These are phyloP conservation scores for Notarius lentiginosus DNA, from an alignment of 2,113 vertebrate genomes.

Conservation along the genomic window DNA sequence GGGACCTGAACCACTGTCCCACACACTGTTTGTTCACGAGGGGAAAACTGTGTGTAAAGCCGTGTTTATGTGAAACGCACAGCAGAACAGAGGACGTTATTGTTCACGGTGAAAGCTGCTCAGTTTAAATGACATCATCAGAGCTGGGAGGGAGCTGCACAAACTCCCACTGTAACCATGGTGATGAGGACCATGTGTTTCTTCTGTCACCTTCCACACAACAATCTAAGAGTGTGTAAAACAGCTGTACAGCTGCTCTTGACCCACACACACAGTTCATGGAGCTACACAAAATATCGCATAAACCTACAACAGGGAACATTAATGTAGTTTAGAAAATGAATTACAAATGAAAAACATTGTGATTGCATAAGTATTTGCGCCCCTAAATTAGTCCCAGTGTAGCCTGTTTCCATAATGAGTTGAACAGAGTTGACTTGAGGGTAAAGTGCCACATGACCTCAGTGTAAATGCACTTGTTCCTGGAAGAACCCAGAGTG, in stretches of 20 bases:
- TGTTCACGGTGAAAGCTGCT: background rate
- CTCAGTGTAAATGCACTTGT: background rate
- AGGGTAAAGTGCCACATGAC: background rate
- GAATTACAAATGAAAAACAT: background rate
- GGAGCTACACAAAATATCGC: background rate
- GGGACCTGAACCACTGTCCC: background rate
- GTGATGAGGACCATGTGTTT: background rate
- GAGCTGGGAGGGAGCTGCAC: background rate
- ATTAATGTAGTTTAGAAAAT: background rate
- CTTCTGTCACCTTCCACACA: background rate
- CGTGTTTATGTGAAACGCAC: constrained; percentile 1
- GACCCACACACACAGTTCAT: background rate
- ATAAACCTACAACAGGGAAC: background rate
- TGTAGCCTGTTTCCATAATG: background rate
- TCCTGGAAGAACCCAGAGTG: background rate
- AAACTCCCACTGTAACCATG: background rate
- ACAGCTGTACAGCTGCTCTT: background rate
- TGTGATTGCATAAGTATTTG: background rate
- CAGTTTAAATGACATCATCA: background rate
- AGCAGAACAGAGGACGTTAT: constrained; percentile 2
- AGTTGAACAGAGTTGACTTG: background rate
- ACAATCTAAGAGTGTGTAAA: background rate
- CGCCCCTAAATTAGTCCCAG: background rate
- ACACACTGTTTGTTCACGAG: background rate
- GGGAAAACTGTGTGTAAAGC: background rate